phyloP scores from a whole-genome alignment of 2,797 vertebrate genomes.

The Decapterus maruadsi region DNA sequence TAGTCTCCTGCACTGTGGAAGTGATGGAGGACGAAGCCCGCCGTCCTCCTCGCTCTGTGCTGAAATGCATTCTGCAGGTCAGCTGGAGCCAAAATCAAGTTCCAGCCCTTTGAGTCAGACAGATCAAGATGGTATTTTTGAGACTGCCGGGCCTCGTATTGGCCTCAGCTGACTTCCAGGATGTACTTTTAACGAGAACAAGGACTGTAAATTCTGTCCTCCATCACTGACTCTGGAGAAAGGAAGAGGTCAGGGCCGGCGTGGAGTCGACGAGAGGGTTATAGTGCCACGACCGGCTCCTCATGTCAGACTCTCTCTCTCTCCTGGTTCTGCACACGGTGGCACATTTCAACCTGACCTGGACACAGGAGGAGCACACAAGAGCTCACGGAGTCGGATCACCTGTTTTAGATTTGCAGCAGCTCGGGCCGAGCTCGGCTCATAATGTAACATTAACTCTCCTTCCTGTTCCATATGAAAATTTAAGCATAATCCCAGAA shows the following conservation, averaged over 20 bases:
- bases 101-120: neutral
- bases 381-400: slow-evolving; percentile 38
- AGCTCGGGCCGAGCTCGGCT: slow-evolving; percentile 63
- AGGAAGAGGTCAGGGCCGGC: too few relatives aligned
- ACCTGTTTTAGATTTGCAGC: slow-evolving; percentile 84
- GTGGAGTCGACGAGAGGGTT: slow-evolving; percentile 2
- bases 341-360: slow-evolving; percentile 41
- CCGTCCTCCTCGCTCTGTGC: neutral
- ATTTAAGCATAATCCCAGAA: slow-evolving; percentile 82
- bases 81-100: neutral
- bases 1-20: neutral
- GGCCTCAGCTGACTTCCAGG: neutral
- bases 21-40: neutral
- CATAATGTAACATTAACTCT: slow-evolving; percentile 84
- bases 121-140: neutral
- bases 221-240: too few relatives aligned
- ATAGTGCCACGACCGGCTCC: neutral
- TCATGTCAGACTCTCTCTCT: slow-evolving; percentile 6
- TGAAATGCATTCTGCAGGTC: neutral
- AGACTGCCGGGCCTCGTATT: neutral
- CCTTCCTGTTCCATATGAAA: slow-evolving; percentile 84
- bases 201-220: neutral
- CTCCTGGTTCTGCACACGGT: neutral
- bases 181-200: neutral
- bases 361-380: slow-evolving; percentile 36